These are phyloP conservation scores for Macrophya annulata DNA, from an alignment of 2,888 invertebrate genomes.

Conservation along the genomic window DNA sequence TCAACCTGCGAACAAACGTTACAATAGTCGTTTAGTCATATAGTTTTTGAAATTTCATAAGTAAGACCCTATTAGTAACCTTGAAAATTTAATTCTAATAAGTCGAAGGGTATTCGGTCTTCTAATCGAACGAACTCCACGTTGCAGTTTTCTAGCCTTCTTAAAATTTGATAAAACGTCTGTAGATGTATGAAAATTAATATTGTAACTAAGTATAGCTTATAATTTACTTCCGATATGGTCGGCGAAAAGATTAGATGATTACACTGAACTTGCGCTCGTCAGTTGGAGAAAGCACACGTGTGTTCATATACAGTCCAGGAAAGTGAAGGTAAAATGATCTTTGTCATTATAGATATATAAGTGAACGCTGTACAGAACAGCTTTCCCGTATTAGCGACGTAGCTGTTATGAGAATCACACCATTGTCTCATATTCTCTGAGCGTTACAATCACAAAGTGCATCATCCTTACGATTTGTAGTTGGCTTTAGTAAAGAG, in stretches of 20 bases:
- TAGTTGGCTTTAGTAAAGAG: background rate
- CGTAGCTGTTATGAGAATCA: background rate
- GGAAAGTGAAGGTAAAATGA: conserved; percentile 51
- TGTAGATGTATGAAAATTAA: too few species aligned
- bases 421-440: conserved; percentile 26
- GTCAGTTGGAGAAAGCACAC: conserved; percentile 20
- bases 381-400: conserved; percentile 41
- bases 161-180: background rate
- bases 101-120: too few species aligned
- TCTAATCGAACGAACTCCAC: background rate
- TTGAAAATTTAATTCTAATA: too few species aligned
- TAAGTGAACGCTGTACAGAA: background rate
- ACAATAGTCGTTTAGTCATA: background rate
- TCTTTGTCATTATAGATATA: conserved; percentile 46
- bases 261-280: background rate
- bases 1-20: conserved; percentile 21
- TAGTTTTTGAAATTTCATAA: background rate
- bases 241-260: background rate
- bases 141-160: background rate
- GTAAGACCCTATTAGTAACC: too few species aligned
- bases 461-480: conserved; percentile 1
- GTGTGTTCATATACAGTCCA: background rate
- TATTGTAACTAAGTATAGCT: background rate
- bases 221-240: background rate
- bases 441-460: conserved; percentile 38